These are phyloP conservation scores for Drosophila rubida DNA, from an alignment of 2,888 invertebrate genomes.

Conservation along the genomic window DNA sequence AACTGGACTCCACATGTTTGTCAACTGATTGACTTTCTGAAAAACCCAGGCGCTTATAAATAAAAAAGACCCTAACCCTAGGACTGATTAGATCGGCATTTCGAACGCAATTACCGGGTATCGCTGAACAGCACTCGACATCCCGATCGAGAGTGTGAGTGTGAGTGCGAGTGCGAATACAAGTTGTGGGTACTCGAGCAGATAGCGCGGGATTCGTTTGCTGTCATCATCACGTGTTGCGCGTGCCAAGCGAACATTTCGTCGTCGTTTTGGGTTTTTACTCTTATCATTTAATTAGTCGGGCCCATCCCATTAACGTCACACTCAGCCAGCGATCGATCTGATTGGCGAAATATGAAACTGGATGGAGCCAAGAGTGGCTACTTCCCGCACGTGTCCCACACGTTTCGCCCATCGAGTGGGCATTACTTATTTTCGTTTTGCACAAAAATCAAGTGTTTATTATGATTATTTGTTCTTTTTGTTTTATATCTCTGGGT, in stretches of 20 bases:
- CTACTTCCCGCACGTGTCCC: constrained; percentile 55
- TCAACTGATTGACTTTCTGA: constrained; percentile 34
- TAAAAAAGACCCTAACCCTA: constrained; percentile 6
- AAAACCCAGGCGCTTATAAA: constrained; percentile 55
- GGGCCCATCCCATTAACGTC: constrained; percentile 31
- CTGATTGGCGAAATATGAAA: constrained; percentile 24
- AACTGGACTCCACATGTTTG: constrained; percentile 51
- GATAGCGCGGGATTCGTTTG: constrained; percentile 8
- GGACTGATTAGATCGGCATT: constrained; percentile 53
- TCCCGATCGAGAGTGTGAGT: constrained; percentile 10
- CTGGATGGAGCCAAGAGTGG: not conserved
- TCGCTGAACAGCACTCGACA: not conserved
- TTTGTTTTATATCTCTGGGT: constrained; percentile 31
- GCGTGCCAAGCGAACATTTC: constrained; percentile 36
- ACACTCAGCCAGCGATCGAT: not conserved
- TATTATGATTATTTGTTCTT: constrained; percentile 7
- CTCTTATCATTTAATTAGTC: constrained; percentile 68
- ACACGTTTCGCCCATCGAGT: constrained; percentile 52
- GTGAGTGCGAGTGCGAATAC: not conserved
- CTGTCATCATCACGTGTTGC: constrained; percentile 24
- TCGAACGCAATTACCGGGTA: constrained; percentile 1
- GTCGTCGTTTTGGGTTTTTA: constrained; percentile 15
- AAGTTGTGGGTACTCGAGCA: constrained; percentile 5
- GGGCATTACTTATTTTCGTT: constrained; percentile 4
- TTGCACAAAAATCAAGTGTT: constrained; percentile 59